Percentiles rank a stretch among this genome's conserved stretches.
Conservation (phyloP, 2,888 invertebrate genomes). For the Ganaspis brasiliensis region DNA sequence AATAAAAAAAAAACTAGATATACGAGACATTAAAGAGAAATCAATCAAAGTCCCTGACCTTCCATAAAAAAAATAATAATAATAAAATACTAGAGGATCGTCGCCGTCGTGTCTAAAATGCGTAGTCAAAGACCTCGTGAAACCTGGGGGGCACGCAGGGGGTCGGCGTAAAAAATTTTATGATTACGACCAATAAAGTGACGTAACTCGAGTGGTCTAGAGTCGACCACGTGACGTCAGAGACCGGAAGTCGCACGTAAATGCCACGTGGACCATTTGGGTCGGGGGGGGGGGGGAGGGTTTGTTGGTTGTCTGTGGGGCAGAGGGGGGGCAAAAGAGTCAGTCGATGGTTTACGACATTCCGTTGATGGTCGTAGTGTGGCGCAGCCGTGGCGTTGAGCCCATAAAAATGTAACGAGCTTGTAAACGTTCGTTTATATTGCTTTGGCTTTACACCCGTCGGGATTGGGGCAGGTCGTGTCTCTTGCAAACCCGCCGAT, state of each 20-base stretch:
- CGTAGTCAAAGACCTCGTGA: constrained; percentile 47
- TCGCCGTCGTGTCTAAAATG: constrained; percentile 27
- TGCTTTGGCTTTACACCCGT: constrained; percentile 77
- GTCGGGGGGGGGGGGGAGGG: constrained; percentile 57
- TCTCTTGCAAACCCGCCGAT: constrained; percentile 63
- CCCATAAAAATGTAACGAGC: constrained; percentile 81
- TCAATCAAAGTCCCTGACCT: constrained; percentile 37
- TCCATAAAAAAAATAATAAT: constrained; percentile 4
- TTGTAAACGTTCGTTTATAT: constrained; percentile 81
- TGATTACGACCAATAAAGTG: constrained; percentile 80
- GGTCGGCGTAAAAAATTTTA: constrained; percentile 79
- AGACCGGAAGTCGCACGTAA: constrained; percentile 75
- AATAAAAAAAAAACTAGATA: neutral
- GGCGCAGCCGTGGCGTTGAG: constrained; percentile 78
- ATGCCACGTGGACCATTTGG: constrained; percentile 69
- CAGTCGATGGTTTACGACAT: constrained; percentile 79
- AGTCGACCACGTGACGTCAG: constrained; percentile 73
- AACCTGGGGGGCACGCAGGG: constrained; percentile 63
- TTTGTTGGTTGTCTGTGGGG: constrained; percentile 55
- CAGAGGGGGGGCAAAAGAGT: constrained; percentile 59
- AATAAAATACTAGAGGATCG: constrained; percentile 6
- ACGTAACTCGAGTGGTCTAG: constrained; percentile 76
- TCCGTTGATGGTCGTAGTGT: constrained; percentile 78
- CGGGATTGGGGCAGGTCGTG: constrained; percentile 79
- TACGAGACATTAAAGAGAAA: neutral